Percentiles rank a stretch among this genome's conserved stretches.
These are phyloP conservation scores for Strix uralensis DNA, from an alignment of 2,113 vertebrate genomes.

Conservation along the genomic window DNA sequence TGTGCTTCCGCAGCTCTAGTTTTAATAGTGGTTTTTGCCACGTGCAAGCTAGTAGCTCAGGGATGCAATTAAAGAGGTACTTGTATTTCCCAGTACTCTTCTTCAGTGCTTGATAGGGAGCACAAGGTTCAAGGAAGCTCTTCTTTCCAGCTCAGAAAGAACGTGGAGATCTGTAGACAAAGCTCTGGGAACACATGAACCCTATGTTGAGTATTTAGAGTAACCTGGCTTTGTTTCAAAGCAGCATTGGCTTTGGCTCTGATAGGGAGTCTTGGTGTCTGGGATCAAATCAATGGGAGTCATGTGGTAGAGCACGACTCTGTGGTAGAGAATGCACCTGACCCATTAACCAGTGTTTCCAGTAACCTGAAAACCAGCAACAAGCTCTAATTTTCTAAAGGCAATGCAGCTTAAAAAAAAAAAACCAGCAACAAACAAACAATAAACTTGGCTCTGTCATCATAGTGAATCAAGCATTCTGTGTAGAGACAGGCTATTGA, in stretches of 20 bases:
- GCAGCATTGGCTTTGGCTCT: neutral
- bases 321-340: neutral
- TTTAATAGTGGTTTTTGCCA: neutral
- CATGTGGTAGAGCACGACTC: neutral
- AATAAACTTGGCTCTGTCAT: neutral
- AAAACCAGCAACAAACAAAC: neutral
- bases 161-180: neutral
- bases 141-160: neutral
- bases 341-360: neutral
- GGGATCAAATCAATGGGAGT: neutral
- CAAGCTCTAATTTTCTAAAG: neutral
- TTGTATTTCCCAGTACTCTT: neutral
- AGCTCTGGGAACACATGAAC: neutral
- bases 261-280: neutral
- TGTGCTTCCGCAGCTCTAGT: neutral
- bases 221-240: neutral
- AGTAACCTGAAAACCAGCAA: neutral
- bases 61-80: neutral
- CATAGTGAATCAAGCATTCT: neutral
- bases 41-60: neutral
- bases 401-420: neutral
- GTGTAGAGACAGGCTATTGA: neutral
- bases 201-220: neutral
- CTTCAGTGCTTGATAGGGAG: neutral
- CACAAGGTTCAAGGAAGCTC: neutral